phyloP scores from a whole-genome alignment of 2,888 invertebrate species.

The Diaphora mendica region DNA sequence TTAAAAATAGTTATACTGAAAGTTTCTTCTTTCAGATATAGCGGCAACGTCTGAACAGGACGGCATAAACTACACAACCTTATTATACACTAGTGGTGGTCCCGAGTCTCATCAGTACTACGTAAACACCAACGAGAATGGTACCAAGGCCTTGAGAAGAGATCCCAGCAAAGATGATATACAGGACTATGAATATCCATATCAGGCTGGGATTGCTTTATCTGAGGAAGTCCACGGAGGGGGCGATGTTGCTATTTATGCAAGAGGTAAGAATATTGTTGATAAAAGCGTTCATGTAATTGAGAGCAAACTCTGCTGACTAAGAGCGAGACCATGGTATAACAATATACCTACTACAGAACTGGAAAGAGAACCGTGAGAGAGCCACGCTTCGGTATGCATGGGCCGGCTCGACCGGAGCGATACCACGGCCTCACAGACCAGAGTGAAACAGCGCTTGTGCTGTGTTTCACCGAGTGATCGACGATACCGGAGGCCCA shows the following conservation, averaged over 20 bases:
- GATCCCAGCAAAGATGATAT: constrained; percentile 88
- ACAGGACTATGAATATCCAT: constrained; percentile 89
- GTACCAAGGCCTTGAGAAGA: constrained; percentile 75
- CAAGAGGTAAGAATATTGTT: constrained; percentile 83
- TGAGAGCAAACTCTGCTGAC: too few relatives aligned
- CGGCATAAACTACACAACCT: constrained; percentile 90
- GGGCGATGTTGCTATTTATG: constrained; percentile 94
- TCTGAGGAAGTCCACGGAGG: constrained; percentile 93
- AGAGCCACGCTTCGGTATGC: too few relatives aligned
- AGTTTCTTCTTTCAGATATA: constrained; percentile 80
- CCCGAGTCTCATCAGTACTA: constrained; percentile 88
- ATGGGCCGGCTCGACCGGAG: too few relatives aligned
- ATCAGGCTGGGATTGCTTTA: constrained; percentile 88
- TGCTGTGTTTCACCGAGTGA: too few relatives aligned
- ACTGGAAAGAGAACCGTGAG: too few relatives aligned
- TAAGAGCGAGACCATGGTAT: too few relatives aligned
- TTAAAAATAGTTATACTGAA: too few relatives aligned
- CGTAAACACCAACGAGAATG: constrained; percentile 59
- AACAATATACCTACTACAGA: too few relatives aligned
- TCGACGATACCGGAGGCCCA: too few relatives aligned
- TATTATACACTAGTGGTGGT: constrained; percentile 92
- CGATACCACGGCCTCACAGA: too few relatives aligned
- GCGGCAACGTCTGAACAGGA: constrained; percentile 88
- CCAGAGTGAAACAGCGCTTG: too few relatives aligned
- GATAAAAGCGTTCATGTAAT: too few relatives aligned